Evolutionary conservation across 2,888 invertebrate genomes (phyloP).

Genomic region (Cataglyphis rosenhaueri): DNA sequence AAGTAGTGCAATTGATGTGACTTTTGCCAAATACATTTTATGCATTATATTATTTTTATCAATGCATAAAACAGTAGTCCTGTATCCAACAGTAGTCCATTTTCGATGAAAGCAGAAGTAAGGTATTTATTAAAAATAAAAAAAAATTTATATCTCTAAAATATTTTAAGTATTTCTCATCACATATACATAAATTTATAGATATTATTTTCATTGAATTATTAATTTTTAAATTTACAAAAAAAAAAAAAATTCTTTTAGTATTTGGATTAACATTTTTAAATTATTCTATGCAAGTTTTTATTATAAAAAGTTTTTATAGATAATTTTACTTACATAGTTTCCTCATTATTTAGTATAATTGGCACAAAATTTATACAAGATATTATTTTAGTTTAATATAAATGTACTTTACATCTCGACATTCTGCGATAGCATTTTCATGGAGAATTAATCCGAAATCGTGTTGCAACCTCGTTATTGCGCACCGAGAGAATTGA

Average conservation of each 20-base stretch:
- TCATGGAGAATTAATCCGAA: constrained; percentile 61
- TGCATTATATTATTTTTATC: background rate
- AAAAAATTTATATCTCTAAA: background rate
- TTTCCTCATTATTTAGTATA: background rate
- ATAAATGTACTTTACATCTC: constrained; percentile 7
- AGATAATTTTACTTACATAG: background rate
- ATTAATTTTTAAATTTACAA: background rate
- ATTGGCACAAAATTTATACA: background rate
- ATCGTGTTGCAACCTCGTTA: constrained; percentile 50
- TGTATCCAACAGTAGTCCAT: background rate
- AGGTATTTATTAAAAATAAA: constrained; percentile 10
- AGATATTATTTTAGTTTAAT: background rate
- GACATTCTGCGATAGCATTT: constrained; percentile 47
- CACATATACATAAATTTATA: background rate
- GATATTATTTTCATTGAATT: background rate
- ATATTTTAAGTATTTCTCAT: constrained; percentile 3
- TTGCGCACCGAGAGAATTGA: constrained; percentile 63
- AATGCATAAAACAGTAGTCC: background rate
- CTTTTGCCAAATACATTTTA: background rate
- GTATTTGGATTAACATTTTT: background rate
- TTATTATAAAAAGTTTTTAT: background rate
- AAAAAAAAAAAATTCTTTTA: background rate
- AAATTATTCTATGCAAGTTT: background rate
- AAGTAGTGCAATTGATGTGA: background rate
- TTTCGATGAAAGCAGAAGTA: background rate